Base-by-base conservation (phyloP, 2,888 invertebrate species). In the Dioctria rufipes region DNA sequence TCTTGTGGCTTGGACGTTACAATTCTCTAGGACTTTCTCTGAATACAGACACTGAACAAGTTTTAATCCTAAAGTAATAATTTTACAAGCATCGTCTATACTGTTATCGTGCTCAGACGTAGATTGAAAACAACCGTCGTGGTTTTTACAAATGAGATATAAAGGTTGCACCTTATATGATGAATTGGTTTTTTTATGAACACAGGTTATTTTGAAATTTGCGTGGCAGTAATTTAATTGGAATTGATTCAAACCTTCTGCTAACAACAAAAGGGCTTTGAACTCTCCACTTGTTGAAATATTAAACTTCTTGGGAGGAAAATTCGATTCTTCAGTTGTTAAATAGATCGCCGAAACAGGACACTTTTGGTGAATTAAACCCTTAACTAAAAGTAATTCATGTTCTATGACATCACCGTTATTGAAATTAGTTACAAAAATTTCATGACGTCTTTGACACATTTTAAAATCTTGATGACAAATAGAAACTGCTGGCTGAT, bases 11-110 rank as follows among this genome's bases (percentile, higher is more conserved):
- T 25, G 25, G 25, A 25, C 25, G 25, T 2, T 25, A 25, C 25
- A 25, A 25, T 25, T 25, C 25, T 94, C 92, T 84, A 94, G 93
- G 40, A 98, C 89, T 88, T 96, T 97, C 88, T 98, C 96, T 0
- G 96, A 96, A 83, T 95, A 94, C 84, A 98, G 90, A 81, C 94
- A 92, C 89, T 98, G 98, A 82, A 98, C 92, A 75, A 98, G 90
- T 86, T 95, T 93, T 9, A 95, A 92, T 67, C 95, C 94, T 5
- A 96, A 89, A 79, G 92, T 91, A 85, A 98, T 95, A 85, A 95
- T 92, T 51, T 91, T 90, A 84, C 94, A 93, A 25, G 95, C 96
- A 88, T 93, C 93, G 86, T 93, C 92, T 90, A 85, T 86, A 84
- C 67, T 73, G 84, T 89, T 90, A 84, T 90, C 88, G 25, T 25